Evolutionary conservation across 2,888 invertebrate species (phyloP).

Genomic region (Chaetogeoica ovagalla): DNA sequence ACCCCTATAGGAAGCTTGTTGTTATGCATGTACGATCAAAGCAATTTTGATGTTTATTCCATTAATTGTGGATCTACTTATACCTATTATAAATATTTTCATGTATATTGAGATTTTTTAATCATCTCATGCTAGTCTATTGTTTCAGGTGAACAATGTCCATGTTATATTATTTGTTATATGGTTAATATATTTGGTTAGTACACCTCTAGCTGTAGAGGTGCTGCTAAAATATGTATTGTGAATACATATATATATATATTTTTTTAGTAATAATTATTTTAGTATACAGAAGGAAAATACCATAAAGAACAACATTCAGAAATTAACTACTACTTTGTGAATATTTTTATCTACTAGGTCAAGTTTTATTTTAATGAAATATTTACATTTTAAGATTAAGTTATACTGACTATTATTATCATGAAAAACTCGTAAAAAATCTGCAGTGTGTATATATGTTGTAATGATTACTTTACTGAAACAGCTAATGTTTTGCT

Average conservation of each 20-base stretch:
- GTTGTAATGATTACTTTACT: background rate
- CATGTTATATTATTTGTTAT: conserved; percentile 44
- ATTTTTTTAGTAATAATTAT: conserved; percentile 41
- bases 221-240: conserved; percentile 18
- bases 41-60: background rate
- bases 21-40: no score
- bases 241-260: conserved; percentile 31
- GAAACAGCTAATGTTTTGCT: conserved; percentile 6
- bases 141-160: conserved; percentile 52
- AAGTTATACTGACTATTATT: background rate
- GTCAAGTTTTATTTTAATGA: conserved; percentile 34
- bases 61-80: conserved; percentile 3
- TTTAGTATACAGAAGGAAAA: conserved; percentile 40
- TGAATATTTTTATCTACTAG: conserved; percentile 43
- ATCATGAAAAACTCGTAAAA: background rate
- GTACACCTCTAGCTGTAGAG: conserved; percentile 19
- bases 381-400: conserved; percentile 6
- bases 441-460: background rate
- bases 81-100: conserved; percentile 21
- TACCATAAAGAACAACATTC: conserved; percentile 48
- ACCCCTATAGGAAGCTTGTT: background rate
- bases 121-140: conserved; percentile 45
- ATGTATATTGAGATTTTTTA: conserved; percentile 27
- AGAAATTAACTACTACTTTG: conserved; percentile 52
- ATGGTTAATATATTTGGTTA: conserved; percentile 39